Conservation (phyloP, 2,113 vertebrate species). For the Arenaria interpres region DNA sequence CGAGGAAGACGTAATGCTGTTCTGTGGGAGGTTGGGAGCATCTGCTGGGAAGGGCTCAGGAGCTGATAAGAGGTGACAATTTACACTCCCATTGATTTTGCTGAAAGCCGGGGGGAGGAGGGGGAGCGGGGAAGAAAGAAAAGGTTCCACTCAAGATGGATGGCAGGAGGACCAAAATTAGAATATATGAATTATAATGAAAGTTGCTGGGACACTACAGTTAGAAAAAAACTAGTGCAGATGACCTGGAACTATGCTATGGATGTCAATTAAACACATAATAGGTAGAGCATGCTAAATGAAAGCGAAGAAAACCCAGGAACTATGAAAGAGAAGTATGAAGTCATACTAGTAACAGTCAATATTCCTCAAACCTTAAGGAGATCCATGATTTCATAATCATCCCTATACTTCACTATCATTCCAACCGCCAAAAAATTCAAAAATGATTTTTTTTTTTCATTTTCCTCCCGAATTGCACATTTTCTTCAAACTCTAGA, state of each 20-base stretch:
- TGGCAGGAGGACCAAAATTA: not conserved
- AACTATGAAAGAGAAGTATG: not conserved
- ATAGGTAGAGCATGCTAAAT: not conserved
- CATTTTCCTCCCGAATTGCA: not conserved
- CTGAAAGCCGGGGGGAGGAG: not conserved
- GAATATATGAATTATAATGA: not conserved
- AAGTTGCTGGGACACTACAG: not conserved
- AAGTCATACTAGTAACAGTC: not conserved
- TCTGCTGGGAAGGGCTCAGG: constrained; percentile 25
- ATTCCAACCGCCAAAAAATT: not conserved
- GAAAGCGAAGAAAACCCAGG: not conserved
- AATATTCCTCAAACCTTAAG: not conserved
- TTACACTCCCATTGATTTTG: constrained; percentile 36
- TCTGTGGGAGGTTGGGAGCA: constrained; percentile 47
- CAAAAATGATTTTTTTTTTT: not conserved
- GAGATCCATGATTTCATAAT: not conserved
- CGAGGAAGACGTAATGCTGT: constrained; percentile 49
- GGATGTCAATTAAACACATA: not conserved
- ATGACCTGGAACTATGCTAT: not conserved
- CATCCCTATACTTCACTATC: not conserved
- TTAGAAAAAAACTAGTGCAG: not conserved
- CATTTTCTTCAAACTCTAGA: not conserved
- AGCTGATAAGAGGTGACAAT: constrained; percentile 23
- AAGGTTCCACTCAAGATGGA: not conserved
- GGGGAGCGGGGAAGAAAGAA: not conserved